Evolutionary conservation across 2,797 vertebrate species (phyloP).

Genomic region (Myiothlypis chrysogaster): DNA sequence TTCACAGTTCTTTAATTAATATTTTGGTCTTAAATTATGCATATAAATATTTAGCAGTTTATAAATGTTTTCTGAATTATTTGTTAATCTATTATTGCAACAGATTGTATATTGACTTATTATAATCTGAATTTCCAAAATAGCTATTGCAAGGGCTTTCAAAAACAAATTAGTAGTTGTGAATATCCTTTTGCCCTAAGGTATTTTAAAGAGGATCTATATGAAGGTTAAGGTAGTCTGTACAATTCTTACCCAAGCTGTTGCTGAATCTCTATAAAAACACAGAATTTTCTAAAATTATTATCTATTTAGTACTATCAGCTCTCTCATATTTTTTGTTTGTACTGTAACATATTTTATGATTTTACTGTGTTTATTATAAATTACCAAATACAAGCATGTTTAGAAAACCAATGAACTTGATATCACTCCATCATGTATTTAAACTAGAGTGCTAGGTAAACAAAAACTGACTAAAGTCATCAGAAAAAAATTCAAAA

Average conservation of each 20-base stretch:
- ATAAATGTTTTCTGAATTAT: not conserved
- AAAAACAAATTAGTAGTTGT: not conserved
- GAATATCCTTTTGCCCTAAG: not conserved
- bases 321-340: not conserved
- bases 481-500: not conserved
- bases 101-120: not conserved
- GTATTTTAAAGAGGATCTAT: not conserved
- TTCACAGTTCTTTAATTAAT: not conserved
- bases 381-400: not conserved
- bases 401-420: not conserved
- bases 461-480: not conserved
- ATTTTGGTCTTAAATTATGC: not conserved
- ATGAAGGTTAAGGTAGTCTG: not conserved
- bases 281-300: accelerated
- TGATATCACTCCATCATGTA: not conserved
- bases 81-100: not conserved
- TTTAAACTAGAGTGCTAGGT: not conserved
- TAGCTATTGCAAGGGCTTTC: not conserved
- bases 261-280: not conserved
- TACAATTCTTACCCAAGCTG: not conserved
- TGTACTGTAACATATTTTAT: not conserved
- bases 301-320: not conserved
- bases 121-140: not conserved
- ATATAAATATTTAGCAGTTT: constrained; percentile 1
- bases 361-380: not conserved